Evolutionary conservation across 2,888 invertebrate genomes (phyloP).

Genomic region (Chrysodeixis includens): DNA sequence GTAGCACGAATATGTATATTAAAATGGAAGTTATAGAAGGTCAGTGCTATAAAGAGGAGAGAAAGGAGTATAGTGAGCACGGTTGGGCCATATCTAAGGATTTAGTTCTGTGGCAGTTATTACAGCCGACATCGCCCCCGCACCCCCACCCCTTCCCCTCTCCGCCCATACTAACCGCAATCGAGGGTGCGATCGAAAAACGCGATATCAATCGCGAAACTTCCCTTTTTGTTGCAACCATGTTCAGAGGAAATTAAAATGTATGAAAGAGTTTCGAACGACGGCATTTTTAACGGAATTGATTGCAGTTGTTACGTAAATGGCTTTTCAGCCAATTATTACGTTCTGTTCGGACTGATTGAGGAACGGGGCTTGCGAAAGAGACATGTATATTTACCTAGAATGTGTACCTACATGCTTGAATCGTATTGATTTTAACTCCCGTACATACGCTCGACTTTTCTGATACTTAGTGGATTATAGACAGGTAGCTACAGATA

Average conservation of each 20-base stretch:
- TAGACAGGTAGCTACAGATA: no score
- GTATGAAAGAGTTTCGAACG: conserved; percentile 53
- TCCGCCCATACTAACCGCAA: conserved; percentile 53
- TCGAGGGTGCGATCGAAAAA: conserved; percentile 73
- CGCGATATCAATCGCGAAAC: conserved; percentile 76
- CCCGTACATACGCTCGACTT: no score
- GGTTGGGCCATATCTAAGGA: conserved; percentile 65
- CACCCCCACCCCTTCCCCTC: conserved; percentile 6
- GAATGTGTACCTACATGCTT: neutral
- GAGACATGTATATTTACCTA: neutral
- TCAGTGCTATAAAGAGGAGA: conserved; percentile 64
- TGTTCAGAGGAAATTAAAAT: conserved; percentile 73
- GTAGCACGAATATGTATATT: conserved; percentile 50
- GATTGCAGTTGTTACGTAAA: conserved; percentile 33
- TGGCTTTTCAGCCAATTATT: conserved; percentile 29
- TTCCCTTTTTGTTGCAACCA: conserved; percentile 66
- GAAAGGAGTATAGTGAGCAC: conserved; percentile 55
- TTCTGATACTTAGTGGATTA: no score
- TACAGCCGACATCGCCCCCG: conserved; percentile 58
- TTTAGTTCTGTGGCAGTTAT: conserved; percentile 76
- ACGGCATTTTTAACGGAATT: conserved; percentile 58
- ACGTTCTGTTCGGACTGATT: neutral
- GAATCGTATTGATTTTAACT: neutral
- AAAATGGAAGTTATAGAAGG: conserved; percentile 60
- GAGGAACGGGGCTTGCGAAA: neutral